These are phyloP conservation scores for Macaca nemestrina DNA, from an alignment of 2,113 vertebrate species.

Conservation along the genomic window DNA sequence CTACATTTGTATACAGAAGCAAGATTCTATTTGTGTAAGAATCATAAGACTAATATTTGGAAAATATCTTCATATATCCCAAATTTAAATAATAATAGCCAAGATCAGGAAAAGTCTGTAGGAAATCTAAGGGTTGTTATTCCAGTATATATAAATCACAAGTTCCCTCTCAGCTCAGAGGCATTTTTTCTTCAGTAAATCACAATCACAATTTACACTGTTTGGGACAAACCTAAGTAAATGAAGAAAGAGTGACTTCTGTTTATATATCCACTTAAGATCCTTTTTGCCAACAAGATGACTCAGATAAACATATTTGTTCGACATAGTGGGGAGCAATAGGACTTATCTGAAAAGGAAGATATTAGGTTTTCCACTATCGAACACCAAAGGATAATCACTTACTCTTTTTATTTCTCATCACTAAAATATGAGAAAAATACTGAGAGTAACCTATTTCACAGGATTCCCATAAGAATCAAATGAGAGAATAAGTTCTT, in stretches of 20 bases:
- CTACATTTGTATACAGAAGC: background rate
- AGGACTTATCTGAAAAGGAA: background rate
- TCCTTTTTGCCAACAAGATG: background rate
- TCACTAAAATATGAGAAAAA: slow-evolving; percentile 45
- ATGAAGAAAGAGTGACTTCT: background rate
- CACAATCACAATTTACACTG: background rate
- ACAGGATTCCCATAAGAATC: slow-evolving; percentile 50
- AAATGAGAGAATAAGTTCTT: slow-evolving; percentile 47
- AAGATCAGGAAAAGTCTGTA: background rate
- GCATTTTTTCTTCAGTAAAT: background rate
- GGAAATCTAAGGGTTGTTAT: background rate
- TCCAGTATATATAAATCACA: background rate
- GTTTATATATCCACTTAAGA: background rate
- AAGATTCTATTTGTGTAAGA: background rate
- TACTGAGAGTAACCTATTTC: background rate
- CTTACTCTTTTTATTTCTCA: background rate
- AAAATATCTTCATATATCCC: background rate
- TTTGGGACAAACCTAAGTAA: background rate
- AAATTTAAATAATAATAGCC: background rate
- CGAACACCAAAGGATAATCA: background rate
- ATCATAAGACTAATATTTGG: background rate
- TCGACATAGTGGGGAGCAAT: background rate
- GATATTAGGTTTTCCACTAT: background rate
- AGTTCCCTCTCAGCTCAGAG: background rate
- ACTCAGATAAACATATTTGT: background rate